These are phyloP conservation scores for Engraulis encrasicolus DNA, from an alignment of 2,113 vertebrate genomes.

Conservation along the genomic window DNA sequence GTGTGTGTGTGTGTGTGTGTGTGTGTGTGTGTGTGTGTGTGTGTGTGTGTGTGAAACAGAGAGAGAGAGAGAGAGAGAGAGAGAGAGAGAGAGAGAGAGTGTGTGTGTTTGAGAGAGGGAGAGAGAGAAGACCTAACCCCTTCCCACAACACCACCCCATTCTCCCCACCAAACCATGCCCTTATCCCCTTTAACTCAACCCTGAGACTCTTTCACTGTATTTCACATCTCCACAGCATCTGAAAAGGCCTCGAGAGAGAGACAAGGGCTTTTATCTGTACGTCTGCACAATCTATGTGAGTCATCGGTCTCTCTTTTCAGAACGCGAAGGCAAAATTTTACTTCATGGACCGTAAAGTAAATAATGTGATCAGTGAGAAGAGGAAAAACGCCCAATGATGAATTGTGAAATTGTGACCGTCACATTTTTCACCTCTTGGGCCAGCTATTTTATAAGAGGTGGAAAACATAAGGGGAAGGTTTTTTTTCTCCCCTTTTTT, in stretches of 20 bases:
- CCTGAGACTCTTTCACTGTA: background rate
- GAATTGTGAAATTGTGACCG: conserved; percentile 50
- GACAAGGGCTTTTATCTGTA: conserved; percentile 66
- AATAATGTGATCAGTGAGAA: conserved; percentile 56
- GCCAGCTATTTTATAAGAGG: conserved; percentile 66
- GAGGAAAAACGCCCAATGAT: conserved; percentile 64
- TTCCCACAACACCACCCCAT: background rate
- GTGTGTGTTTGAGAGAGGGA: too few relatives aligned
- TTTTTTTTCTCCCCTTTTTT: too few relatives aligned
- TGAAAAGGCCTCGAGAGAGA: conserved; percentile 58
- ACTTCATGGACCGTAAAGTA: conserved; percentile 68
- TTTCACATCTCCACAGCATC: conserved; percentile 70
- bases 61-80: too few relatives aligned
- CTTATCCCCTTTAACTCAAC: background rate
- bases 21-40: background rate
- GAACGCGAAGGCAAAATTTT: conserved; percentile 58
- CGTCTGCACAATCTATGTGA: background rate
- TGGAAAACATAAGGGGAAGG: too few relatives aligned
- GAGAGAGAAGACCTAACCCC: too few relatives aligned
- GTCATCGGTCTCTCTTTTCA: conserved; percentile 31
- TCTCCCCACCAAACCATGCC: too few relatives aligned
- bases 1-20: background rate
- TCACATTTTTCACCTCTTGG: conserved; percentile 51
- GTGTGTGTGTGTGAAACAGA: too few relatives aligned
- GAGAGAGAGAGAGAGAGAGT: too few relatives aligned